Percentiles rank a stretch among this genome's conserved stretches.
Conservation (phyloP, 2,113 vertebrate genomes). For the Cyprinus carpio region DNA sequence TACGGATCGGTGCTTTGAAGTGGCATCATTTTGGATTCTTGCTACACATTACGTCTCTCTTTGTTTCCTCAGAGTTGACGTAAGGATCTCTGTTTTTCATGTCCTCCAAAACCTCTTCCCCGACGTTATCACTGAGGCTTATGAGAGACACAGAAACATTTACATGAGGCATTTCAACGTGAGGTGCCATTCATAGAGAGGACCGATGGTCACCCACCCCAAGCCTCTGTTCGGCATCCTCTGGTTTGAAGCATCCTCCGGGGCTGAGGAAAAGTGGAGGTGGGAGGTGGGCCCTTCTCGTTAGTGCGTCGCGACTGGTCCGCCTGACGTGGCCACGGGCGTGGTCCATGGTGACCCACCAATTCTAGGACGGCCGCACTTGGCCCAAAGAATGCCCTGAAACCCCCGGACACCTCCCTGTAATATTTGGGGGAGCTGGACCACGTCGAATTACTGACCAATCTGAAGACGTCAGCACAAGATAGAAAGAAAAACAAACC, state of each 20-base stretch:
- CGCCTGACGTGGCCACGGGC: conserved; percentile 76
- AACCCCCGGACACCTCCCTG: conserved; percentile 82
- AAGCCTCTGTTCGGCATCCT: conserved; percentile 87
- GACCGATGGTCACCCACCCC: background rate
- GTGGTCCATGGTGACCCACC: conserved; percentile 72
- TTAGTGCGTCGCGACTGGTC: no score
- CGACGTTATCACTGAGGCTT: conserved; percentile 80
- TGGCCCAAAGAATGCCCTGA: conserved; percentile 82
- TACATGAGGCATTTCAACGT: background rate
- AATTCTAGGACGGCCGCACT: conserved; percentile 78
- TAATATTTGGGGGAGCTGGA: conserved; percentile 73
- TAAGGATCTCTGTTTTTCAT: conserved; percentile 86
- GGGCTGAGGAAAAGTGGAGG: conserved; percentile 93
- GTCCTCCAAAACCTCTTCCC: conserved; percentile 78
- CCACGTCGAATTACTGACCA: conserved; percentile 70
- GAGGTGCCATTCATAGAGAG: background rate
- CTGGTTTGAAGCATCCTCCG: conserved; percentile 89
- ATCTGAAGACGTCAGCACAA: conserved; percentile 68
- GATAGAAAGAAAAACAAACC: background rate
- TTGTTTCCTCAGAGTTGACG: conserved; percentile 94
- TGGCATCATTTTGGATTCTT: conserved; percentile 98
- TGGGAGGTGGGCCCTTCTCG: conserved; percentile 93
- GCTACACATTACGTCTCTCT: conserved; percentile 98
- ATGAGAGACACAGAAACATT: conserved; percentile 49
- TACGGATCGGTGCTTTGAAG: conserved; percentile 97